Conservation (phyloP, 2,797 vertebrate species). For the Gallinago nigripennis region DNA sequence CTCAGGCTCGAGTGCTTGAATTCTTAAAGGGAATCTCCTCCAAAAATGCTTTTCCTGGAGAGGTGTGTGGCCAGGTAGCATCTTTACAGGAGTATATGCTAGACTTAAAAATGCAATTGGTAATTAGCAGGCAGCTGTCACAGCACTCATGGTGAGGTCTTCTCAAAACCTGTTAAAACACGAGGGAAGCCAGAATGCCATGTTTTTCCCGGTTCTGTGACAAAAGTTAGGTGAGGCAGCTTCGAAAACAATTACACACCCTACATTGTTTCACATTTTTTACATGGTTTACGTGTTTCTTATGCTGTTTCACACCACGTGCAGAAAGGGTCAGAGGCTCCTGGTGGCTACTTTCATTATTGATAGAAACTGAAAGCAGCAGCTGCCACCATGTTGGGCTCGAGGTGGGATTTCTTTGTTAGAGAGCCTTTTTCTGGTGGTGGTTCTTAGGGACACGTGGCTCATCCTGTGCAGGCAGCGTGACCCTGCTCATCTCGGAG, state of each 20-base stretch:
- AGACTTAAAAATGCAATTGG: background rate
- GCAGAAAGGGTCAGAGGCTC: background rate
- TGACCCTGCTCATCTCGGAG: background rate
- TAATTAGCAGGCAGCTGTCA: background rate
- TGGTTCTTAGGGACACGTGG: rapidly evolving
- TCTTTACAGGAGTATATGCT: background rate
- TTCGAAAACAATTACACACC: background rate
- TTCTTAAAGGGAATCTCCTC: background rate
- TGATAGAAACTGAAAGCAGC: background rate
- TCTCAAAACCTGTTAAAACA: background rate
- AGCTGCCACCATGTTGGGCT: background rate
- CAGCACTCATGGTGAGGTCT: background rate
- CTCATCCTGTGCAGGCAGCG: background rate
- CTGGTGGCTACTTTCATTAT: background rate
- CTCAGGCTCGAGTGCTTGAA: background rate
- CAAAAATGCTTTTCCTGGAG: background rate
- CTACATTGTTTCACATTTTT: background rate
- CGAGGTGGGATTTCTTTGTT: background rate
- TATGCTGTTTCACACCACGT: background rate
- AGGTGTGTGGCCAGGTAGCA: background rate
- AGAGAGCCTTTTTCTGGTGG: background rate
- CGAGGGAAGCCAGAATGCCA: background rate
- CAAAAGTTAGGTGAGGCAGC: background rate
- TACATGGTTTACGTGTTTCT: background rate
- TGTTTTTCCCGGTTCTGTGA: rapidly evolving